Base-by-base conservation (phyloP, 2,113 vertebrate species). In the Grus americana region DNA sequence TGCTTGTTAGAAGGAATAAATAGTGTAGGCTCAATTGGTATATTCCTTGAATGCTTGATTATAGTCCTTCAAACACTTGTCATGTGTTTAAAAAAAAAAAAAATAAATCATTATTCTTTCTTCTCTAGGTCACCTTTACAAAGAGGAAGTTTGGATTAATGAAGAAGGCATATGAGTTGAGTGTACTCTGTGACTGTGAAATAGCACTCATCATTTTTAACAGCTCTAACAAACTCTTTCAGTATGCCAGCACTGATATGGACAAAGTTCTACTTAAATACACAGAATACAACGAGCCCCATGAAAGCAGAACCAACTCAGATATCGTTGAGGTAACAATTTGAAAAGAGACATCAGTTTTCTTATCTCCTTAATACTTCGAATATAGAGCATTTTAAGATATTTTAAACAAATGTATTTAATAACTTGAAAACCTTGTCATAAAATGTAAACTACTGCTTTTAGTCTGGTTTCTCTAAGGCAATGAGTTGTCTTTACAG, bases 121-220 rank as follows among this genome's bases (percentile, higher is more conserved):
- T 76, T 94, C 89, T 93, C 65, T 96, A 99, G 99, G 99, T 99
- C 96, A 99, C 99, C 93, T 99, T 99, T 97, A 99, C 99, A 47
- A 99, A 99, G 98, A 98, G 99, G 97, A 99, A 99, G 98, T 99
- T 99, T 95, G 99, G 99, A 95, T 96, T 99, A 98, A 99, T 99
- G 99, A 99, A 99, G 98, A 99, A 99, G 97, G 99, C 99, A 54
- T 99, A 99, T 50, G 99, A 99, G 97, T 98, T 99, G 97, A 99
- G 99, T 95, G 99, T 99, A 96, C 99, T 99, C 90, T 99, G 99
- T 97, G 99, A 99, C 98, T 99, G 99, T 97, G 99, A 99, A 98
- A 99, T 99, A 88, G 99, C 99, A 82, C 99, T 99, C 98, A 99
- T 99, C 98, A 99, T 99, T 98, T 99, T 99, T 98, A 99, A 99